Base-by-base conservation (phyloP, 92 coral and sea anemone species). In the Heteractis magnifica region DNA sequence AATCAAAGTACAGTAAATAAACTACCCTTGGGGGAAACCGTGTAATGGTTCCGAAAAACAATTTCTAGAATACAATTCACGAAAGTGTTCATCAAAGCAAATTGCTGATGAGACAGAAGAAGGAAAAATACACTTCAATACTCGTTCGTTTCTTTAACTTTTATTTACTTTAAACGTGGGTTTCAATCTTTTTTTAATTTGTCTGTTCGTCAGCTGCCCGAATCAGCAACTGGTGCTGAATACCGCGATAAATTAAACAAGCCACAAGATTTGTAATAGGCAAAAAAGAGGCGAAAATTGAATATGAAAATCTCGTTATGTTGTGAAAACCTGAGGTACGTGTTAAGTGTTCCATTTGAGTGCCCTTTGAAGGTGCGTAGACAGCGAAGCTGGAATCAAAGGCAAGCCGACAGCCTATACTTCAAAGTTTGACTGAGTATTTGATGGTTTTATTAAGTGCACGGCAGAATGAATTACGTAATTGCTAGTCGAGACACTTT, bases 401-500 rank as follows among this genome's bases (percentile, higher is more conserved):
- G 84, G 51, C 59, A n/a, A 13, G 44, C 84, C 84, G 84, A 81
- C 84, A 48, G 41, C 65, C 73, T 68, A 70, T 60, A 75, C 58
- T 81, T 65, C 44, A 53, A 79, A n/a, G 16, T 7, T 16, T 49
- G 62, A 64, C 75, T 64, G 71, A 64, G 84, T 81, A 79, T 79
- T 79, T 62, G 74, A 49, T 52, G 60, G 79, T 60, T 62, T 81
- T 55, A 81, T 51, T 68, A 75, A 81, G 84, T 81, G 84, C 49
- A 51, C 56, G 72, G 60, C 11, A 81, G 44, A 81, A 15, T 77
- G 73, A 81, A 81, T 81, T 81, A 81, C 84, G 84, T 81, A 81
- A 81, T 81, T 68, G 77, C 50, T 51, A 51, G 64, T 51, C 50
- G 20, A 49, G 76, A n/a, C 58, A 56, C 84, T 81, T 81, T 81